Conservation (phyloP, 1,140 invertebrate genomes). For the Dreissena rostriformis region DNA sequence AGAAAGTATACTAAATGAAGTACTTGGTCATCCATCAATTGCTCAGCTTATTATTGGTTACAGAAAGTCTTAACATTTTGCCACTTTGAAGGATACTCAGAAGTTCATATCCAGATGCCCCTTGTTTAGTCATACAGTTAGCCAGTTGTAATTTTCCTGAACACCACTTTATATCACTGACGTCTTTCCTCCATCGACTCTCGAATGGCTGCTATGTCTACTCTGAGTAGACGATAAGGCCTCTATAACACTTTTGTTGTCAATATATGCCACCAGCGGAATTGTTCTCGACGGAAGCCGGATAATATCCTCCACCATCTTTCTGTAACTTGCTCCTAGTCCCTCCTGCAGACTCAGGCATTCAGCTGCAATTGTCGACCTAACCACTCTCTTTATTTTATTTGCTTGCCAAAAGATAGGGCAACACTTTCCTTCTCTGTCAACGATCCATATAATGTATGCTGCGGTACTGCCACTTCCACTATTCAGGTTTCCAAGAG, state of each 20-base stretch:
- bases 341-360: conserved; percentile 10
- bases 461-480: conserved; percentile 26
- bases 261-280: conserved; percentile 31
- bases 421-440: conserved; percentile 29
- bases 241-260: conserved; percentile 57
- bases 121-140: conserved; percentile 26
- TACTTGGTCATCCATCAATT: no score
- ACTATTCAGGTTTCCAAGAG: conserved; percentile 45
- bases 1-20: no score
- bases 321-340: background rate
- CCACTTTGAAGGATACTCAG: background rate
- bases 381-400: conserved; percentile 18
- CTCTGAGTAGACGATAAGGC: conserved; percentile 34
- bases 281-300: background rate
- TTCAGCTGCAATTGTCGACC: conserved; percentile 39
- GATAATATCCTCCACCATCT: background rate
- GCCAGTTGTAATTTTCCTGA: conserved; percentile 6
- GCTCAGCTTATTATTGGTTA: background rate
- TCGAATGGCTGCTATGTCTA: conserved; percentile 19
- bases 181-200: background rate
- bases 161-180: conserved; percentile 43
- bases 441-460: conserved; percentile 32
- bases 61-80: conserved; percentile 3
- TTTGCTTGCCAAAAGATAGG: conserved; percentile 34
- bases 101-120: background rate